Evolutionary conservation across 2,113 vertebrate genomes (phyloP).

Genomic region (Gallinago jamesoni): DNA sequence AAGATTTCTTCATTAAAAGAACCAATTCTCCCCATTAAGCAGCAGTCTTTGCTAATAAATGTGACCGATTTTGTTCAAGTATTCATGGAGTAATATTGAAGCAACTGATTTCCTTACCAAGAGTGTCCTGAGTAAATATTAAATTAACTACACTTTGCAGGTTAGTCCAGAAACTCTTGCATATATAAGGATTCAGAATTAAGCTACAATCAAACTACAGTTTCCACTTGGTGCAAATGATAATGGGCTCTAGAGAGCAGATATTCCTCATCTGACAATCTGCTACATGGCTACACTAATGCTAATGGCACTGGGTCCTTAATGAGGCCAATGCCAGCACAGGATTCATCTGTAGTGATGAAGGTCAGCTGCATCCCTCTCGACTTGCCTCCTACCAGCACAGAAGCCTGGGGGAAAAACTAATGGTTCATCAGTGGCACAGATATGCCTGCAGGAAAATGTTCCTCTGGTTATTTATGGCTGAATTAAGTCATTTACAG

Average conservation of each 20-base stretch:
- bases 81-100: not conserved
- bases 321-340: not conserved
- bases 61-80: not conserved
- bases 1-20: not conserved
- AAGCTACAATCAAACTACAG: not conserved
- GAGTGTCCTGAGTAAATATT: not conserved
- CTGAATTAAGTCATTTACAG: not conserved
- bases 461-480: conserved; percentile 42
- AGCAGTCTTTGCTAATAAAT: not conserved
- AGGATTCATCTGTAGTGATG: not conserved
- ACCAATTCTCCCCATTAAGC: not conserved
- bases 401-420: not conserved
- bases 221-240: not conserved
- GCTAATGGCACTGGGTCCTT: not conserved
- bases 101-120: not conserved
- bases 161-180: not conserved
- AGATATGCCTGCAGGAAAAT: conserved; percentile 18
- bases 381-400: not conserved
- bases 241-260: not conserved
- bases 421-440: conserved; percentile 7
- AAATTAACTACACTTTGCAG: not conserved
- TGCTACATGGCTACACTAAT: not conserved
- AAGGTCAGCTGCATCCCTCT: conserved; percentile 34
- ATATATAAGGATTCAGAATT: not conserved
- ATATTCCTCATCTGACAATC: not conserved